Evolutionary conservation across 2,797 vertebrate genomes (phyloP), one percentile per base, ranked within the genome.

Genomic region (Merluccius polli): DNA sequence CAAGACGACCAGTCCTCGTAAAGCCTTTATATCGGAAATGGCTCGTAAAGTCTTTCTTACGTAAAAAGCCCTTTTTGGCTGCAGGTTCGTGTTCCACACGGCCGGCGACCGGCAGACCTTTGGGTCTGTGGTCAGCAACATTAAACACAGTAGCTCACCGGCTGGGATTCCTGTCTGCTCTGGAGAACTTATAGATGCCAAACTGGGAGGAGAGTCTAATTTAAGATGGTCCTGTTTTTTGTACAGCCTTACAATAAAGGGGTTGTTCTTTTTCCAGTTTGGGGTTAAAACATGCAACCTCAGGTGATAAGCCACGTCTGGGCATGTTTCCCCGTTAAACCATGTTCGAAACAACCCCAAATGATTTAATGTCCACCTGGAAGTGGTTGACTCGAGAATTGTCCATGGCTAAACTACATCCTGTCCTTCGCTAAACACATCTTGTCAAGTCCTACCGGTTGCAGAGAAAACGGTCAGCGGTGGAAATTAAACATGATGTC

Each of bases 381-480:
- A 65, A 65, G 59, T 65, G 24, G n/a, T 59, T 59, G 52, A 21
- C 59, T 27, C 10, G 59, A 65, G 59, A 24, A 65, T 1, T 65
- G 24, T 24, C 9, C 59, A 13, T 16, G 24, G 24, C 59, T 27
- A n/a, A 65, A 65, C 59, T 65, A 65, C 59, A 65, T 65, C 59
- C 59, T 27, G 59, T 24, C 59, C 59, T n/a, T 65, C 24, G 27
- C 59, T 65, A 2, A 65, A 27, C 8, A 85, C 24, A 77, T 81
- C 79, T 81, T 73, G 78, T 63, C 59, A 77, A 67, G 76, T 70
- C 73, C 80, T 31, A 70, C 79, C 59, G 44, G 32, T 59, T 41
- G 75, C 72, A 65, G 75, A 86, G 78, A 72, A 83, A 80, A 73
- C 75, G 74, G 74, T 82, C 76, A 79, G 30, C 27, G 52, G 33